A percentile compares a stretch with the other conserved stretches of the same genome.
These are phyloP conservation scores for Listronotus oregonensis DNA, from an alignment of 1,140 invertebrate species.

Conservation along the genomic window DNA sequence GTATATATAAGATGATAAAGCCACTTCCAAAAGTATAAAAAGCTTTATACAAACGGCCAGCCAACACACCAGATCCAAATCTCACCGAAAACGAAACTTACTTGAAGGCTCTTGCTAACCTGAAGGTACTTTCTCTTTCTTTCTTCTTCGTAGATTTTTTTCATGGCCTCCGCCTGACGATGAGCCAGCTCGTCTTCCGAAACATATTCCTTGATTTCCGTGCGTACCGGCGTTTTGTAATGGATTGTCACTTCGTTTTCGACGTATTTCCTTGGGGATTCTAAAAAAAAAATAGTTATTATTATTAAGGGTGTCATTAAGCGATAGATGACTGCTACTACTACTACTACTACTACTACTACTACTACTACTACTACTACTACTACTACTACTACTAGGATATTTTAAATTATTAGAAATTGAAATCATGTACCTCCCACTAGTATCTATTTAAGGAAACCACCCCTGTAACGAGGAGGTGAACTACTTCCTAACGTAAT, in stretches of 20 bases:
- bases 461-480: too few relatives aligned
- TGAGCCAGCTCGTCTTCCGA: conserved; percentile 82
- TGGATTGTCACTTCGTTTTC: conserved; percentile 93
- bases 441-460: too few relatives aligned
- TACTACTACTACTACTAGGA: too few relatives aligned
- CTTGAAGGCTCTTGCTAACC: conserved; percentile 55
- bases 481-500: too few relatives aligned
- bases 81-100: conserved; percentile 43
- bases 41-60: conserved; percentile 1
- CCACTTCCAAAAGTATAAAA: neutral
- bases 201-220: conserved; percentile 80
- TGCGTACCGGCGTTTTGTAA: conserved; percentile 83
- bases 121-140: conserved; percentile 84
- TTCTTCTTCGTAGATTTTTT: conserved; percentile 86
- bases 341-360: too few relatives aligned
- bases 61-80: conserved; percentile 29
- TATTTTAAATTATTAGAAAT: too few relatives aligned
- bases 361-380: too few relatives aligned
- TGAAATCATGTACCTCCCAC: too few relatives aligned
- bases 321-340: too few relatives aligned
- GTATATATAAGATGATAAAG: neutral
- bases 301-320: too few relatives aligned
- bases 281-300: too few relatives aligned
- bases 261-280: conserved; percentile 84
- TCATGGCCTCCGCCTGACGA: conserved; percentile 88